Evolutionary conservation across 2,113 vertebrate species (phyloP).

Genomic region (Dromaius novaehollandiae): DNA sequence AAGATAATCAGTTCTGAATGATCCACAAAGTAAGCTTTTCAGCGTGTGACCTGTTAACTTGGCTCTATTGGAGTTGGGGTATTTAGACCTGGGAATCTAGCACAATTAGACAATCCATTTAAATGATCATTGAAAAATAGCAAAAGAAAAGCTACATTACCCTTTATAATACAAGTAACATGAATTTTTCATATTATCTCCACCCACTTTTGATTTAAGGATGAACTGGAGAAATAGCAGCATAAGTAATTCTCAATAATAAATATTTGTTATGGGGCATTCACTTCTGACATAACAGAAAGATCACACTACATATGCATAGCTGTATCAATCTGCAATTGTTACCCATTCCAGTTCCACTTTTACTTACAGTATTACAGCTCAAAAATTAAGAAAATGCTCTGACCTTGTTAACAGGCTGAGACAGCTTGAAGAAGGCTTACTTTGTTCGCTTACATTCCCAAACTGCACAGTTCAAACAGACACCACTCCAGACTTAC

Average conservation of each 20-base stretch:
- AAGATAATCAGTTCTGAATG: neutral
- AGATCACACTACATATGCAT: neutral
- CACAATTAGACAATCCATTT: neutral
- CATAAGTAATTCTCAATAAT: neutral
- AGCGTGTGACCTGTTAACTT: neutral
- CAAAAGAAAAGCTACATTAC: neutral
- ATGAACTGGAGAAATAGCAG: neutral
- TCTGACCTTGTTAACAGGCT: slow-evolving; percentile 59
- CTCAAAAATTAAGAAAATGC: neutral
- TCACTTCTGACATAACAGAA: neutral
- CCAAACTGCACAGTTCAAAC: slow-evolving; percentile 36
- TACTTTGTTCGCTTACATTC: slow-evolving; percentile 71
- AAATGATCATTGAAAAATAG: neutral
- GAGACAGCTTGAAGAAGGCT: slow-evolving; percentile 54
- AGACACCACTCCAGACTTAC: slow-evolving; percentile 72
- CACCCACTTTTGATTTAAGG: neutral
- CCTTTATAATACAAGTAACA: neutral
- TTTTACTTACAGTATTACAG: neutral
- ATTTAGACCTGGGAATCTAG: neutral
- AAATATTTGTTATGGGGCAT: neutral
- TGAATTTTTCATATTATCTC: neutral
- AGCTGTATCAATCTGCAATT: neutral
- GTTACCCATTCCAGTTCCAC: neutral
- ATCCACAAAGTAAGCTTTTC: slow-evolving; percentile 47
- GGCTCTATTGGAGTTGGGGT: neutral